A percentile compares a stretch with the other conserved stretches of the same genome.
phyloP scores from a whole-genome alignment of 1,140 invertebrate genomes.

The Tetramorium parvispinum region DNA sequence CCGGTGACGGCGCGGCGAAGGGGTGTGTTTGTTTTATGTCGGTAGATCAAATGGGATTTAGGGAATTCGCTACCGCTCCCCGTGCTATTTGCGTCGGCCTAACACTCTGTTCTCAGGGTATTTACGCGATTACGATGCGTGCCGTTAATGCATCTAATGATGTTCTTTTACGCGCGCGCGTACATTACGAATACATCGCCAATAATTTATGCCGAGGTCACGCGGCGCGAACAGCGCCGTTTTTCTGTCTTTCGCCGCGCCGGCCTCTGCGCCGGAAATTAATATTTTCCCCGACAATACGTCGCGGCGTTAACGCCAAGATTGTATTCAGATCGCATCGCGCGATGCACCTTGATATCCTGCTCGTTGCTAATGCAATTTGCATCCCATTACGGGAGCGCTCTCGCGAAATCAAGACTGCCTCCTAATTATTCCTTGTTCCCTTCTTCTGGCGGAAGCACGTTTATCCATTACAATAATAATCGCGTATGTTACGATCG shows the following conservation, averaged over 20 bases:
- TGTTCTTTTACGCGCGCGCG: slow-evolving; percentile 32
- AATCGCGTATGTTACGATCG: slow-evolving; percentile 61
- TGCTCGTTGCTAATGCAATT: slow-evolving; percentile 53
- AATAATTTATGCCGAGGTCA: slow-evolving; percentile 19
- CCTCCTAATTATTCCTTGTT: slow-evolving; percentile 53
- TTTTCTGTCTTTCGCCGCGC: slow-evolving; percentile 4
- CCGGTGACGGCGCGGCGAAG: slow-evolving; percentile 42
- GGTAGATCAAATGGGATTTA: slow-evolving; percentile 82
- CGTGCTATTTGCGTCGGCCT: slow-evolving; percentile 17
- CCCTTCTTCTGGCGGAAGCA: slow-evolving; percentile 62
- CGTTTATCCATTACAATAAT: slow-evolving; percentile 73
- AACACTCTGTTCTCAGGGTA: slow-evolving; percentile 64
- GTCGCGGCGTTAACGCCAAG: slow-evolving; percentile 23
- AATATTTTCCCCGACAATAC: slow-evolving; percentile 52
- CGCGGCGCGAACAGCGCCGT: not conserved
- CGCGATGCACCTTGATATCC: slow-evolving; percentile 26
- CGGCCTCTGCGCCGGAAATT: not conserved
- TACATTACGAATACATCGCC: not conserved
- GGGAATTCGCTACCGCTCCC: slow-evolving; percentile 72
- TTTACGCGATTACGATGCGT: slow-evolving; percentile 49
- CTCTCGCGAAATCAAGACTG: slow-evolving; percentile 65
- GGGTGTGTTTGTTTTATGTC: slow-evolving; percentile 82
- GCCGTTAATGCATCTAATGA: slow-evolving; percentile 35
- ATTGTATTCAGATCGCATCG: slow-evolving; percentile 46
- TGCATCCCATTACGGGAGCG: slow-evolving; percentile 49